Evolutionary conservation across 1,140 invertebrate species (phyloP), one percentile per base, ranked within the genome.

Genomic region (Laupala kohalensis): DNA sequence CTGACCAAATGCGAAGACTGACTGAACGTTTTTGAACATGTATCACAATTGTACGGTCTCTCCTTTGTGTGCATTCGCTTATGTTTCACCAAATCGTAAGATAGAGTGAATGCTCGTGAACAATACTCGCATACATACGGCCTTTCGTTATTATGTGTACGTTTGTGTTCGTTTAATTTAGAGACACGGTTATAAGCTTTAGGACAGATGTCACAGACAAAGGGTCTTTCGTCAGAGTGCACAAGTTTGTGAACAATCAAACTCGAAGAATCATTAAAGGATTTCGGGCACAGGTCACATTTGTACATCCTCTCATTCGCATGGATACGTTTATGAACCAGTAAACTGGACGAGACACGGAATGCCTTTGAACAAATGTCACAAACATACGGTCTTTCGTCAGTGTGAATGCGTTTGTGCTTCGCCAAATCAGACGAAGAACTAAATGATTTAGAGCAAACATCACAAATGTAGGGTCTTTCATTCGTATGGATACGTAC

Each of bases 21-120:
- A 0, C 13, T 29, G n/a, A 68, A 68, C 27, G 12, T 68, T 64
- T 65, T 27, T 67, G 53, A n/a, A 71, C 72, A 69, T 5, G 30
- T 70, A 25, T 68, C n/a, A 67, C 63, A 65, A 13, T 6, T 9
- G 27, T 29, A 25, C 27, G n/a, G 24, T 4, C 25, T 68, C 13
- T 68, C 67, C 4, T 27, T 29, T 5, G 15, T 68, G n/a, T 68
- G 67, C 15, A 27, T 23, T 5, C 15, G 15, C 24, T 26, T 13
- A 29, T 68, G 67, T n/a, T 27, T 23, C n/a, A 15, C 29, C 29
- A 68, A 30, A 30, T 29, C 23, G n/a, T n/a, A n/a, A n/a, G n/a
- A n/a, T n/a, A n/a, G n/a, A n/a, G n/a, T n/a, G n/a, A n/a, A n/a
- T n/a, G n/a, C n/a, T n/a, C n/a, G n/a, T n/a, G n/a, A n/a, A n/a